Percentiles rank a stretch among this genome's conserved stretches.
Conservation (phyloP, 1,140 invertebrate genomes). For the Pseudachorutes palmiensis region DNA sequence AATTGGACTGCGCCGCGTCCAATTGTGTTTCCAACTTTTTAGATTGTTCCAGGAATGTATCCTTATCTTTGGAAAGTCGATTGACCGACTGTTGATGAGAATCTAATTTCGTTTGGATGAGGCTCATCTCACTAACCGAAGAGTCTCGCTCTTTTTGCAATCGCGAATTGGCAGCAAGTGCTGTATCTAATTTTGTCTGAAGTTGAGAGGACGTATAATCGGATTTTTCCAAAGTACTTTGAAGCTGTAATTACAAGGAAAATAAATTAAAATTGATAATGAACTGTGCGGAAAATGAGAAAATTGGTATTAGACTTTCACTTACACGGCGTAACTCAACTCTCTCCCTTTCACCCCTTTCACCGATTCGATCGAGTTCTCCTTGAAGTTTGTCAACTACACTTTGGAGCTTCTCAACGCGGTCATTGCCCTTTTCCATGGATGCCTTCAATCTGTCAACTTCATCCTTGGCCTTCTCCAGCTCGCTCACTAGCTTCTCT, state of each 20-base stretch:
- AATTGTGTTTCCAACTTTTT: constrained; percentile 46
- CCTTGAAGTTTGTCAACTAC: constrained; percentile 78
- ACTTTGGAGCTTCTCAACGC: constrained; percentile 81
- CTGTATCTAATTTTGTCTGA: constrained; percentile 70
- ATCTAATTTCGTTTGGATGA: constrained; percentile 1
- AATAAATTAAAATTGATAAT: neutral
- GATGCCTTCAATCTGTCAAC: constrained; percentile 78
- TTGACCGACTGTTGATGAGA: constrained; percentile 54
- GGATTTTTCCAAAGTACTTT: neutral
- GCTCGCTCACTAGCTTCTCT: constrained; percentile 71
- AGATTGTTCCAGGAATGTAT: constrained; percentile 56
- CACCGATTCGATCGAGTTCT: constrained; percentile 81
- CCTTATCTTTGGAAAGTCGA: constrained; percentile 77
- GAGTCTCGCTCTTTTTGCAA: constrained; percentile 4
- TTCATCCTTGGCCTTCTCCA: constrained; percentile 84
- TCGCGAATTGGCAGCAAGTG: constrained; percentile 56
- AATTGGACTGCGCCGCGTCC: neutral
- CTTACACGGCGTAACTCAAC: constrained; percentile 67
- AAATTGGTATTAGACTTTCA: constrained; percentile 7
- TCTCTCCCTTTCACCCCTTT: constrained; percentile 69
- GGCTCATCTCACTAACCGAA: neutral
- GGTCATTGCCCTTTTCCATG: constrained; percentile 76
- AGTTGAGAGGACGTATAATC: constrained; percentile 45
- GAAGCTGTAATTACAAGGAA: neutral
- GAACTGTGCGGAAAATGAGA: neutral